phyloP scores from a whole-genome alignment of 2,888 invertebrate genomes.

The Elmis aenea region DNA sequence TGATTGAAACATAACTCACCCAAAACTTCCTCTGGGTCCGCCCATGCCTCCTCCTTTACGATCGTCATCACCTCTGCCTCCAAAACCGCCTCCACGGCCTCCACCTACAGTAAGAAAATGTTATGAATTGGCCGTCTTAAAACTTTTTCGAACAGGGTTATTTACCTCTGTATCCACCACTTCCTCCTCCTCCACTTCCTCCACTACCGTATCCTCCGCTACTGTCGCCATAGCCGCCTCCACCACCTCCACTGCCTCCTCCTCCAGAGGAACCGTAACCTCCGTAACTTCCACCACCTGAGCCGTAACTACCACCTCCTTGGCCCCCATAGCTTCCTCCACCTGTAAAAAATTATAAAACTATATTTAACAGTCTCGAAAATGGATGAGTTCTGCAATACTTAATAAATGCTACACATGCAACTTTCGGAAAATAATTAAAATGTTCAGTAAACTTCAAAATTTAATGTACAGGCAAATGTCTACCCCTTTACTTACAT shows the following conservation, averaged over 20 bases:
- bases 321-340: constrained; percentile 16
- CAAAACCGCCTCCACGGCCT: constrained; percentile 26
- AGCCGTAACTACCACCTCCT: constrained; percentile 20
- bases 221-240: constrained; percentile 22
- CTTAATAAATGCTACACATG: too few relatives aligned
- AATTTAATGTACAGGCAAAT: constrained; percentile 37
- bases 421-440: too few relatives aligned
- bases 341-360: too few relatives aligned
- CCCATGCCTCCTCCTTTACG: constrained; percentile 53
- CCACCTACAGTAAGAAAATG: background rate
- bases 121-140: too few relatives aligned
- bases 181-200: constrained; percentile 19
- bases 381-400: too few relatives aligned
- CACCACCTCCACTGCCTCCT: constrained; percentile 37
- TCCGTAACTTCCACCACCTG: constrained; percentile 24
- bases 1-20: constrained; percentile 57
- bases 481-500: constrained; percentile 41
- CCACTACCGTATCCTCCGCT: constrained; percentile 31
- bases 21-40: constrained; percentile 54
- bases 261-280: constrained; percentile 42
- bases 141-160: background rate
- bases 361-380: too few relatives aligned
- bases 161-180: constrained; percentile 26
- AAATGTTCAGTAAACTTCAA: too few relatives aligned
- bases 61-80: constrained; percentile 46